Conservation (phyloP, 1,140 invertebrate species). For the Drosophila gunungcola region DNA sequence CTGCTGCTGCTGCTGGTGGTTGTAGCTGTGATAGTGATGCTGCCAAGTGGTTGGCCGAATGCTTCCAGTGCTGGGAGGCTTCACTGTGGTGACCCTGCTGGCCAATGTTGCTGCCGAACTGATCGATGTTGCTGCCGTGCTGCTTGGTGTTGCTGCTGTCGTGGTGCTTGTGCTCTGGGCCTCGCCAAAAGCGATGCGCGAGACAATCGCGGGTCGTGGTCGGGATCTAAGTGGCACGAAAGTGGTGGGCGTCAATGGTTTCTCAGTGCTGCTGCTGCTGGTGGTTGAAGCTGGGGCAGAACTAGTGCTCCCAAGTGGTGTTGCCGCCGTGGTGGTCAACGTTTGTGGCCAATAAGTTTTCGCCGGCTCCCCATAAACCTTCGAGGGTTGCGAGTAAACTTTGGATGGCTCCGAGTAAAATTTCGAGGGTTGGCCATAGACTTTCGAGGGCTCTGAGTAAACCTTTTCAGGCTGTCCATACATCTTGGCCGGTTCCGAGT, state of each 20-base stretch:
- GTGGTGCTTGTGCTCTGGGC: conserved; percentile 72
- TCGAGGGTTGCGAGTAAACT: conserved; percentile 85
- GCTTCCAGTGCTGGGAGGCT: conserved; percentile 42
- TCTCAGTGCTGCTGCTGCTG: conserved; percentile 11
- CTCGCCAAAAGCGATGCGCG: conserved; percentile 83
- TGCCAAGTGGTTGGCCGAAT: conserved; percentile 64
- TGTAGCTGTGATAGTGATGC: conserved; percentile 70
- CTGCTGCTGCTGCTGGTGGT: conserved; percentile 56
- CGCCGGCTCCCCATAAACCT: conserved; percentile 86
- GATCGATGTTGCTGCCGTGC: conserved; percentile 13
- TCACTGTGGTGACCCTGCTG: conserved; percentile 37
- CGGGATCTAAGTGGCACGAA: conserved; percentile 70
- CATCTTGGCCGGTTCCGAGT: conserved; percentile 88
- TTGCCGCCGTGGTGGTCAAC: conserved; percentile 22
- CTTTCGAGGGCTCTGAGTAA: conserved; percentile 88
- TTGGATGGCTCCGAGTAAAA: conserved; percentile 87
- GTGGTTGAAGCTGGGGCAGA: conserved; percentile 3
- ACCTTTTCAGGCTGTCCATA: conserved; percentile 88
- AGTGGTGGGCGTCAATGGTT: conserved; percentile 51
- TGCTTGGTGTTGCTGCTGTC: conserved; percentile 40
- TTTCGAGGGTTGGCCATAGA: conserved; percentile 88
- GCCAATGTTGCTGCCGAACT: conserved; percentile 38
- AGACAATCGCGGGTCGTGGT: conserved; percentile 84
- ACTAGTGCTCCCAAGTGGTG: conserved; percentile 11
- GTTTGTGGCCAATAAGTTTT: conserved; percentile 85